Evolutionary conservation across 1,140 invertebrate species (phyloP).

Genomic region (Drosophila pachea): DNA sequence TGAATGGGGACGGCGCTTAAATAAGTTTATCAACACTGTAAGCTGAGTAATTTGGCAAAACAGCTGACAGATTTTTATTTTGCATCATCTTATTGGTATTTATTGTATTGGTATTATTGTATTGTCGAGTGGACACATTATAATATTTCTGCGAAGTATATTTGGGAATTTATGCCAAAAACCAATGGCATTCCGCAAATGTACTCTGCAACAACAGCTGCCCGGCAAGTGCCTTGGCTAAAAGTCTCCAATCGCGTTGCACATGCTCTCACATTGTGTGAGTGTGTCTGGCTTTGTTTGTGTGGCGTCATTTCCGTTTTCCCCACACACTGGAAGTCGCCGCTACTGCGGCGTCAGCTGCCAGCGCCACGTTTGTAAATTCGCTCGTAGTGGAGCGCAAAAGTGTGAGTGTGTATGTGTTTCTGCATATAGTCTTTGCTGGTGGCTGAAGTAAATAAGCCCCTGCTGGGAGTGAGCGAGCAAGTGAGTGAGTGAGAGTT

Average conservation of each 20-base stretch:
- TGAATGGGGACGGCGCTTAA: conserved; percentile 9
- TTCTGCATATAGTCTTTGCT: conserved; percentile 42
- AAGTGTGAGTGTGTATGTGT: conserved; percentile 4
- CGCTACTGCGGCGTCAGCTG: conserved; percentile 20
- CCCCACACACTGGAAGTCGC: conserved; percentile 59
- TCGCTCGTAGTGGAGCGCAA: conserved; percentile 16
- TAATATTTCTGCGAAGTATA: conserved; percentile 42
- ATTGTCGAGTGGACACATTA: conserved; percentile 4
- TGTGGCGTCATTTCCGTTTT: conserved; percentile 74
- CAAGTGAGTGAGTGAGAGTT: conserved; percentile 37
- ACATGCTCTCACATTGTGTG: conserved; percentile 37
- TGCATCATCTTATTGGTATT: background rate
- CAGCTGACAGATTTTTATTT: conserved; percentile 41
- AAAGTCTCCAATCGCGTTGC: conserved; percentile 65
- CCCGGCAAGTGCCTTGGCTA: conserved; percentile 59
- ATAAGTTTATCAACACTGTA: conserved; percentile 27
- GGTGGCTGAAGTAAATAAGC: conserved; percentile 39
- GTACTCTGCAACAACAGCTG: conserved; percentile 35
- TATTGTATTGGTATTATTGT: background rate
- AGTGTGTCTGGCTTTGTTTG: conserved; percentile 6
- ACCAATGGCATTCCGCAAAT: conserved; percentile 9
- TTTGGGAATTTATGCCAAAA: conserved; percentile 19
- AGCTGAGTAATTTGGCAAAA: conserved; percentile 21
- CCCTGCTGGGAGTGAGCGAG: conserved; percentile 11
- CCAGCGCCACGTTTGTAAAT: conserved; percentile 31